Evolutionary conservation across 37 sponge, comb jelly and placozoan genomes (phyloP).

Genomic region (Ianthella basta): DNA sequence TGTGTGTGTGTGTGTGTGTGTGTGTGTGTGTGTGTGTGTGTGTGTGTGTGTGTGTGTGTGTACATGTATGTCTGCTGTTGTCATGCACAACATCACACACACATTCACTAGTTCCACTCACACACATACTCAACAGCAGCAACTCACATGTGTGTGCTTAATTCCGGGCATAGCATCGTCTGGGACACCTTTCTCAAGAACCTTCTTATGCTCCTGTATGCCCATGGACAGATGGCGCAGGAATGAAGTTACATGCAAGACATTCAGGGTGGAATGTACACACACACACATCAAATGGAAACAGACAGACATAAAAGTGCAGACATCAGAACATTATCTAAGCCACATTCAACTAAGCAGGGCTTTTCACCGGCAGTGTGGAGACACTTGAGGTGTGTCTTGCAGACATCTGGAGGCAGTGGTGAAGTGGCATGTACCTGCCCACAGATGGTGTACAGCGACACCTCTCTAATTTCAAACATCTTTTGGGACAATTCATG

Average conservation of each 20-base stretch:
- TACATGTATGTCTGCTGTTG: not conserved
- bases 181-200: slow-evolving; percentile 88
- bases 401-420: too few relatives aligned
- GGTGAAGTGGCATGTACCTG: too few relatives aligned
- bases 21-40: slow-evolving; percentile 36
- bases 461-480: too few relatives aligned
- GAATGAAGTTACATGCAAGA: not conserved
- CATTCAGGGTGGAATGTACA: not conserved
- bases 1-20: slow-evolving; percentile 23
- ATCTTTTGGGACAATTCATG: too few relatives aligned
- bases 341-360: too few relatives aligned
- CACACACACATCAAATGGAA: not conserved
- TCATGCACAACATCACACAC: not conserved
- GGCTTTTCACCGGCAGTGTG: too few relatives aligned
- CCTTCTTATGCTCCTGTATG: slow-evolving; percentile 81
- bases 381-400: too few relatives aligned
- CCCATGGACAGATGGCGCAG: not conserved
- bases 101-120: not conserved
- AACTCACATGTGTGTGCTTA: slow-evolving; percentile 54
- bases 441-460: too few relatives aligned
- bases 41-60: slow-evolving; percentile 36
- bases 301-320: not conserved
- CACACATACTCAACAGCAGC: not conserved
- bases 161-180: slow-evolving; percentile 84
- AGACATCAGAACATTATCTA: slow-evolving; percentile 2